phyloP scores from a whole-genome alignment of 2,113 vertebrate species.

The Arizona elegans region DNA sequence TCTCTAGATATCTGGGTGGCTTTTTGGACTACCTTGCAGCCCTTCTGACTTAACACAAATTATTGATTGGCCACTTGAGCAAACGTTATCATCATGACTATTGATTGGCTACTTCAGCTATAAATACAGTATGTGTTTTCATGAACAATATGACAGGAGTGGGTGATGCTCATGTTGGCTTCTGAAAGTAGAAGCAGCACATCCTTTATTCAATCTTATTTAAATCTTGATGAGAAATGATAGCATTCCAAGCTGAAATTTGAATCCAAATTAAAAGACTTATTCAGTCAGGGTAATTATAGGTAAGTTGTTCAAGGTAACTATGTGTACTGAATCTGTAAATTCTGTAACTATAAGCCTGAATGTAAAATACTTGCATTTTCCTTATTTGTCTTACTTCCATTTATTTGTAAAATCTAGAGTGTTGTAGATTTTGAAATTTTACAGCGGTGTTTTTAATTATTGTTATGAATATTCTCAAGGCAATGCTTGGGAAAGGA shows the following conservation, averaged over 20 bases:
- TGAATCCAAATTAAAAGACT: not conserved
- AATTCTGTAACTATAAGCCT: not conserved
- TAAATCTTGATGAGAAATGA: not conserved
- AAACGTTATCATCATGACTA: not conserved
- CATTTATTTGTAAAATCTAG: slow-evolving; percentile 3
- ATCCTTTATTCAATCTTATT: not conserved
- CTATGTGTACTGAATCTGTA: not conserved
- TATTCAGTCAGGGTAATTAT: not conserved
- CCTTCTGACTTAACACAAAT: not conserved
- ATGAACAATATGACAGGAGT: not conserved
- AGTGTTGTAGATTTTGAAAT: not conserved
- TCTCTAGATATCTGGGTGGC: not conserved
- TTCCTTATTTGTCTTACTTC: not conserved
- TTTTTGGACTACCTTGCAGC: not conserved
- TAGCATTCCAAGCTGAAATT: not conserved
- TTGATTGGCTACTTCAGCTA: not conserved
- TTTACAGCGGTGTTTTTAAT: not conserved
- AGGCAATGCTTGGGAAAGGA: not conserved
- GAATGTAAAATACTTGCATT: not conserved
- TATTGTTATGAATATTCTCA: not conserved
- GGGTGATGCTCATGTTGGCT: not conserved
- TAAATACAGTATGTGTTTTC: not conserved
- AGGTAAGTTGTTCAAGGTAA: not conserved
- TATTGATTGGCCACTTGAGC: not conserved
- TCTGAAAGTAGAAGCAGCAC: not conserved